phyloP scores from a whole-genome alignment of 1,140 invertebrate species.

The Carposina sasakii region DNA sequence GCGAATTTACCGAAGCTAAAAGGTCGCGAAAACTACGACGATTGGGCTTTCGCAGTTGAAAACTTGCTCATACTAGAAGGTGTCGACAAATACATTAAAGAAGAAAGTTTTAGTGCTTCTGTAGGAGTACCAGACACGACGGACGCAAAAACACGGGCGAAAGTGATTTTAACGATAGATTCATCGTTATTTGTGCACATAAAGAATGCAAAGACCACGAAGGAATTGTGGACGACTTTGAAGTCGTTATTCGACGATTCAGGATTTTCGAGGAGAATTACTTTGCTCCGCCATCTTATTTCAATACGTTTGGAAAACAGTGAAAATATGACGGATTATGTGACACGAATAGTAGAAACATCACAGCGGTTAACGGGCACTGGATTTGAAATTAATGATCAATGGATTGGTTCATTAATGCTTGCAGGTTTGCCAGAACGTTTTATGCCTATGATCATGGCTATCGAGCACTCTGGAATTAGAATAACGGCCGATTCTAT shows the following conservation, averaged over 20 bases:
- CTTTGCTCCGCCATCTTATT: slow-evolving; percentile 26
- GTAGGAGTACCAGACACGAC: slow-evolving; percentile 8
- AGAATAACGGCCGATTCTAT: slow-evolving; percentile 37
- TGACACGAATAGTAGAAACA: slow-evolving; percentile 28
- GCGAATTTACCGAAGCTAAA: too few relatives aligned
- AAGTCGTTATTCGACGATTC: slow-evolving; percentile 28
- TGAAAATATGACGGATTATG: slow-evolving; percentile 27
- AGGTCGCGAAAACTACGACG: too few relatives aligned
- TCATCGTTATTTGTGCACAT: slow-evolving; percentile 25
- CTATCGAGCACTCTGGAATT: slow-evolving; percentile 37
- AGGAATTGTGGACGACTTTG: slow-evolving; percentile 31
- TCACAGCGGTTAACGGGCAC: slow-evolving; percentile 24
- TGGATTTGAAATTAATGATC: slow-evolving; percentile 24
- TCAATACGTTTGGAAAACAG: slow-evolving; percentile 24
- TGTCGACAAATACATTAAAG: neutral
- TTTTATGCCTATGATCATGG: slow-evolving; percentile 54
- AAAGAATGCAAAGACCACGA: slow-evolving; percentile 24
- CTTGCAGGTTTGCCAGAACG: slow-evolving; percentile 44
- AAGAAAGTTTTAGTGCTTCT: neutral
- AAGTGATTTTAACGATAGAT: slow-evolving; percentile 25
- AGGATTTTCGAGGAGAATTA: slow-evolving; percentile 29
- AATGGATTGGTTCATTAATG: slow-evolving; percentile 42
- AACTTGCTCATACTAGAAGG: neutral
- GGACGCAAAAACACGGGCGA: slow-evolving; percentile 18
- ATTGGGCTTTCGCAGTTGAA: too few relatives aligned